Evolutionary conservation across 2,888 invertebrate species (phyloP).

Genomic region (Torymus aiolomorphi): DNA sequence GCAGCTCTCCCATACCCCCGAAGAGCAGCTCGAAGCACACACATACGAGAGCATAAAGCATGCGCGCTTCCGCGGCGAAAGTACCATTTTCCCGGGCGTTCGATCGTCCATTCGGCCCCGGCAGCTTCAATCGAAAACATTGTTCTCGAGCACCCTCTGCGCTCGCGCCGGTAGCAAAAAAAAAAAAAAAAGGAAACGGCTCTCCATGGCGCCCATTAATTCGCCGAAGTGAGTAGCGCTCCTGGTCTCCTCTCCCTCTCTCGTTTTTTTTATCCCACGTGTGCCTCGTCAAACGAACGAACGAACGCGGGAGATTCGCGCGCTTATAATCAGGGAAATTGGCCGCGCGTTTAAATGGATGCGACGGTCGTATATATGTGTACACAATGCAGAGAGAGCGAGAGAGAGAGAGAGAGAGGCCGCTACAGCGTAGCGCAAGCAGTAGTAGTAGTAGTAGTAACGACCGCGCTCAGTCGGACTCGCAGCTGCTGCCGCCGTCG

Average conservation of each 20-base stretch:
- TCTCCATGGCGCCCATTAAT: slow-evolving; percentile 33
- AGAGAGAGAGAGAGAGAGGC: too few relatives aligned
- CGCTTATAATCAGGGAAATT: background rate
- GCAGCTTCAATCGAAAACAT: slow-evolving; percentile 42
- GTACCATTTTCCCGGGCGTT: slow-evolving; percentile 14
- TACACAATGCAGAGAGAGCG: too few relatives aligned
- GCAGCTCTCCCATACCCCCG: too few relatives aligned
- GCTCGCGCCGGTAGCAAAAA: too few relatives aligned
- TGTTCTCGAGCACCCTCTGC: slow-evolving; percentile 8
- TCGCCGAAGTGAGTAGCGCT: slow-evolving; percentile 36
- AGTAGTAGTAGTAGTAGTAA: slow-evolving; percentile 1
- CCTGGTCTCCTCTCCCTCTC: slow-evolving; percentile 3
- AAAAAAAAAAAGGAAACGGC: background rate
- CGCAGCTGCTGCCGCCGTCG: too few relatives aligned
- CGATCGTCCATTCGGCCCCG: background rate
- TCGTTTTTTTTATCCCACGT: background rate
- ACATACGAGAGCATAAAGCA: too few relatives aligned
- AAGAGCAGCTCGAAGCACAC: too few relatives aligned
- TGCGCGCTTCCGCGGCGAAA: background rate
- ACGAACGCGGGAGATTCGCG: background rate
- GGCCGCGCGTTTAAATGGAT: slow-evolving; percentile 12
- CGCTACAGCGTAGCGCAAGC: background rate
- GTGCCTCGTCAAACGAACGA: slow-evolving; percentile 27
- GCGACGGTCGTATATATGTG: background rate
- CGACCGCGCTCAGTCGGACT: background rate